phyloP scores from a whole-genome alignment of 2,888 invertebrate species.

The Amiota mariae region DNA sequence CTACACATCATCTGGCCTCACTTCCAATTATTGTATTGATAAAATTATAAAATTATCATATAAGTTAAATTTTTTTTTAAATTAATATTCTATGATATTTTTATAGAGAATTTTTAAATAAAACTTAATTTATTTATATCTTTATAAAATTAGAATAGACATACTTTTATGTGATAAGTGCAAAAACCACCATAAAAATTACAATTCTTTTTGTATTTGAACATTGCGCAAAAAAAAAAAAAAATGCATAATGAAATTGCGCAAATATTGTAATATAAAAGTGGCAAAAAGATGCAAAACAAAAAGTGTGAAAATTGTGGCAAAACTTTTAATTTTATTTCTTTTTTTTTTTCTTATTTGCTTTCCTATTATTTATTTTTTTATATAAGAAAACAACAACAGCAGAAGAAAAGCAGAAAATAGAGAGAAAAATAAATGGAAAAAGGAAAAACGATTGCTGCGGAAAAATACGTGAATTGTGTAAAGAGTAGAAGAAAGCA shows the following conservation, averaged over 20 bases:
- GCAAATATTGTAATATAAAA: conserved; percentile 10
- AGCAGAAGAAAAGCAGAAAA: conserved; percentile 5
- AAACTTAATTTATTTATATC: no score
- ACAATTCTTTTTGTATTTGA: no score
- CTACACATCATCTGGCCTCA: no score
- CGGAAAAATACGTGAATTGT: conserved; percentile 12
- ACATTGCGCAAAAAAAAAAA: neutral
- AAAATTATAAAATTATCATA: no score
- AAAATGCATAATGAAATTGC: conserved; percentile 13
- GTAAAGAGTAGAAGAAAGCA: conserved; percentile 8
- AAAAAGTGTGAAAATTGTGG: conserved; percentile 20
- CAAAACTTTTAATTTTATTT: neutral
- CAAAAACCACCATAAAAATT: no score
- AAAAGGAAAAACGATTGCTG: neutral
- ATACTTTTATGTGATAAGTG: no score
- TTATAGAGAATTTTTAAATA: no score
- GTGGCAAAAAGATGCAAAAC: neutral
- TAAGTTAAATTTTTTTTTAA: no score
- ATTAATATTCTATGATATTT: no score
- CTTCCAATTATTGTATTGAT: no score
- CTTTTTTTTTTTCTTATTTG: neutral
- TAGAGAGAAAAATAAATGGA: neutral
- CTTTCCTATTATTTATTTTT: neutral
- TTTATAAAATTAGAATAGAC: no score
- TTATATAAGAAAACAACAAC: neutral